Conservation (phyloP, 1,140 invertebrate species). For the Tetramorium alpestre region DNA sequence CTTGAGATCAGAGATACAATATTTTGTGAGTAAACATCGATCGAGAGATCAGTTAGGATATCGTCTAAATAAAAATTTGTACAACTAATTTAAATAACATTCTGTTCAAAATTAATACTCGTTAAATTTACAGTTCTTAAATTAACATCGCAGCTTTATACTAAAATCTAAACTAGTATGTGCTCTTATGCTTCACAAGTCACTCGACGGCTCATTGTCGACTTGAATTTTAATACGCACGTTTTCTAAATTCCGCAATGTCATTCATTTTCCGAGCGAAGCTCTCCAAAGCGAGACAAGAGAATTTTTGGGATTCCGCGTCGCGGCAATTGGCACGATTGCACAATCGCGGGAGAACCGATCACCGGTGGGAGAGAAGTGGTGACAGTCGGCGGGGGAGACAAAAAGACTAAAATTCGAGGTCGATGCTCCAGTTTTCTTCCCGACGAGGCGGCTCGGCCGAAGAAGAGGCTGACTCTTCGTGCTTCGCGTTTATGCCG, state of each 20-base stretch:
- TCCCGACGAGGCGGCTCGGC: conserved; percentile 22
- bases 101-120: not conserved
- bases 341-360: conserved; percentile 52
- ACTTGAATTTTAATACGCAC: not conserved
- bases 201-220: not conserved
- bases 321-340: conserved; percentile 36
- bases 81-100: not conserved
- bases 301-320: conserved; percentile 5
- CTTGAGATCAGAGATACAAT: not conserved
- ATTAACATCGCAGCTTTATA: not conserved
- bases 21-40: not conserved
- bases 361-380: conserved; percentile 6
- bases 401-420: conserved; percentile 65
- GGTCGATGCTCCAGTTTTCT: conserved; percentile 78
- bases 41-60: not conserved
- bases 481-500: conserved; percentile 69
- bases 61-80: not conserved
- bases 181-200: too few species aligned
- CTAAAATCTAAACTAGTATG: not conserved
- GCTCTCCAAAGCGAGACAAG: not conserved
- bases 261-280: not conserved
- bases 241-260: not conserved
- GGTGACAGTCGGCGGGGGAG: conserved; percentile 52
- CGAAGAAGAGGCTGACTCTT: conserved; percentile 47
- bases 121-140: not conserved